Base-by-base conservation (phyloP, 53 echinoderm and acorn worm species). In the Arbacia lixula region DNA sequence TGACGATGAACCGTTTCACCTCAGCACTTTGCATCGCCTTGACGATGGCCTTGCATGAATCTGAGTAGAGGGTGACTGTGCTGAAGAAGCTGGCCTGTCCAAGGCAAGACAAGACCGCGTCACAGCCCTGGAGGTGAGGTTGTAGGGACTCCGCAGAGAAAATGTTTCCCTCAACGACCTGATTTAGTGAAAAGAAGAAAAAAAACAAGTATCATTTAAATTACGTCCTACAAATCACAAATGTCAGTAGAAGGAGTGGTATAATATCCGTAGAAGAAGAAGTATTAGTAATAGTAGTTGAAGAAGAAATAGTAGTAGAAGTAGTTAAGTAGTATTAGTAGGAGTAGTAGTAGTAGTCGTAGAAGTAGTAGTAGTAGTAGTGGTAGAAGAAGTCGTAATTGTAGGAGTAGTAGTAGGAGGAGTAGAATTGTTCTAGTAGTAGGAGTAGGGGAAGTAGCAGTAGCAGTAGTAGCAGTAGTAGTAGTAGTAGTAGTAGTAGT, bases 61-160 rank as follows among this genome's bases (percentile, higher is more conserved):
- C 87, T 9, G 89, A 89, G 83, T 92, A 95, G 20, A 92, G 36
- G 0, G 95, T 92, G 33, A 71, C 42, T 3, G 67, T 72, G 34
- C 60, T 54, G 41, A 22, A 69, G 39, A 88, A 29, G 36, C 84
- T 42, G 4, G 69, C 55, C 1, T 78, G 72, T 6, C 92, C 92
- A 10, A 95, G 83, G 51, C 95, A 92, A 0, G 95, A 92, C 34
- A 95, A 8, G 52, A 95, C 86, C 1, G 90, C 90, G 53, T 95
- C 90, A 40, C 92, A 85, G 12, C 86, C 92, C 9, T 24, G n/a
- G 60, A 92, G 90, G 56, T 81, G 71, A 3, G 79, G 61, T 34
- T 67, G 73, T 30, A 95, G 53, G 6, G 85, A 86, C 5, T 78
- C 84, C 2, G 79, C 22, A 4, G 95, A 95, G 36, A 74, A 62